Evolutionary conservation across 2,888 invertebrate genomes (phyloP).

Genomic region (Crocallis elinguaria): DNA sequence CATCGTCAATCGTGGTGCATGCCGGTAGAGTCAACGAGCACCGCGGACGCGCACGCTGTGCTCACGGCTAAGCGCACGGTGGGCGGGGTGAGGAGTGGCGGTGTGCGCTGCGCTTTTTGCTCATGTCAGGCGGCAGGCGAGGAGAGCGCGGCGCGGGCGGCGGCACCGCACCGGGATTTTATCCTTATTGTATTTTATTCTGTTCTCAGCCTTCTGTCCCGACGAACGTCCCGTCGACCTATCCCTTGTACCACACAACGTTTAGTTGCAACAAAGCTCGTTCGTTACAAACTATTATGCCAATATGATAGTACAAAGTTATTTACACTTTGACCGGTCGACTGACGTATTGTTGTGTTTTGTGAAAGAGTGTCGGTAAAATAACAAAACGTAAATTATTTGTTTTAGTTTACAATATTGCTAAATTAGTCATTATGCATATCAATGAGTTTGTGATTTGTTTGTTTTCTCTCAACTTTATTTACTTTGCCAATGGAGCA

Average conservation of each 20-base stretch:
- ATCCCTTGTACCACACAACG: constrained; percentile 48
- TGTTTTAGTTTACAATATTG: constrained; percentile 33
- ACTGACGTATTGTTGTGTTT: constrained; percentile 61
- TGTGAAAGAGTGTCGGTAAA: constrained; percentile 64
- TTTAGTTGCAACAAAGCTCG: constrained; percentile 56
- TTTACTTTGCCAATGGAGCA: constrained; percentile 64
- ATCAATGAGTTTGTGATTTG: constrained; percentile 65
- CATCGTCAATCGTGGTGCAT: no score
- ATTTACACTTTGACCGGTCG: constrained; percentile 50
- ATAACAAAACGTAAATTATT: constrained; percentile 42
- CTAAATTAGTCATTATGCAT: constrained; percentile 63
- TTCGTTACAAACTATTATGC: constrained; percentile 51
- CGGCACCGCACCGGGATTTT: constrained; percentile 60
- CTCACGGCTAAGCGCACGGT: background rate
- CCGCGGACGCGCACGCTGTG: no score
- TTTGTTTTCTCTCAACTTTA: constrained; percentile 67
- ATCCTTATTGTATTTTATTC: constrained; percentile 78
- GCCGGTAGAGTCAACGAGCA: no score
- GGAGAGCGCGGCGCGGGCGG: constrained; percentile 48
- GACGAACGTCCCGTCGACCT: constrained; percentile 63
- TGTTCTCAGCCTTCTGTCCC: constrained; percentile 70
- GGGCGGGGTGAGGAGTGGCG: background rate
- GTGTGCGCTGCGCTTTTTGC: constrained; percentile 32
- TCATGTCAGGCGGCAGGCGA: constrained; percentile 21
- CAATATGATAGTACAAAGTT: constrained; percentile 69